Base-by-base conservation (phyloP, 2,113 vertebrate genomes). In the Anolis carolinensis region DNA sequence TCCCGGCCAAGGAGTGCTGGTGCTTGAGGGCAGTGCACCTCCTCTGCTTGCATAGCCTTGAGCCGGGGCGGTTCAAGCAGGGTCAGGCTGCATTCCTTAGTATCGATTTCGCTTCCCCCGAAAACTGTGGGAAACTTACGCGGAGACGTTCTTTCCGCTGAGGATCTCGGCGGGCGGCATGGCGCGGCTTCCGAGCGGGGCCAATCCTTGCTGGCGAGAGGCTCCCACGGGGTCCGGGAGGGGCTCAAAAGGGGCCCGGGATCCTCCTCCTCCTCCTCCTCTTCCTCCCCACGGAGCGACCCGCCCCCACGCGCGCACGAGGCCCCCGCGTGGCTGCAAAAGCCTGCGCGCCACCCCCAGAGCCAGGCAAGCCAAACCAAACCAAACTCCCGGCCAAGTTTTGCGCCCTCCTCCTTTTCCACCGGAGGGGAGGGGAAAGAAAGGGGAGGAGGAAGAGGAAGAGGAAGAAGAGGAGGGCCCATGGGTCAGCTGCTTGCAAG, bases 91-190 rank as follows among this genome's bases (percentile, higher is more conserved):
- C 39, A 4, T 44, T 44, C 39, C 39, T 44, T n/a, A n/a, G n/a
- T n/a, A n/a, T n/a, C n/a, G n/a, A n/a, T n/a, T n/a, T n/a, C n/a
- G n/a, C n/a, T n/a, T 8, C 78, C 68, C 32, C 25, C n/a, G n/a
- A n/a, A 7, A 5, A 2, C 7, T 14, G 14, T 52, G 13, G 5
- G 20, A 1, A 5, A 71, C 95, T 94, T 94, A 96, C 95, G 92
- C 89, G 39, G 95, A 95, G 80, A 94, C 88, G 84, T 88, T 88
- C 85, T 95, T 96, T 59, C 95, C 95, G 92, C 93, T 93, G 88
- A 96, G 87, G 84, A 95, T 88, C 90, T 91, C 90, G 25, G 95
- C 95, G 39, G 95, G 92, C 9, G 90, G 90, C 94, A 95, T 95
- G 74, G 84, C 85, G 67, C 44, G 1, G 18, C 67, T 30, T 21